Evolutionary conservation across 2,113 vertebrate species (phyloP).

Genomic region (Chrysochloris asiatica): DNA sequence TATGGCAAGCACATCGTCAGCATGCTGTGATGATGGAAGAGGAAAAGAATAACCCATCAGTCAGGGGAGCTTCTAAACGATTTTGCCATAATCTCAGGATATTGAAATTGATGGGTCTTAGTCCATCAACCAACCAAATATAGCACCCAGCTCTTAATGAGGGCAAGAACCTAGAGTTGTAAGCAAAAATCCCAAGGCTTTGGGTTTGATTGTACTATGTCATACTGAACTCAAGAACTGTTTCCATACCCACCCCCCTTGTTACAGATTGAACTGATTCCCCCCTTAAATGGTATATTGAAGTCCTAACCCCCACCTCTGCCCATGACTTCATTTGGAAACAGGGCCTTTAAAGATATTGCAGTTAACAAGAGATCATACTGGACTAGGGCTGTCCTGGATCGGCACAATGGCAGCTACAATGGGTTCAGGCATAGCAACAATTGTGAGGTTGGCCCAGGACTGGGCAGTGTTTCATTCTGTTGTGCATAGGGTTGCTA

Average conservation of each 20-base stretch:
- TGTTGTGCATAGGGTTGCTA: too few relatives aligned
- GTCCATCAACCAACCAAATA: constrained; percentile 57
- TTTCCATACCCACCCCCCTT: neutral
- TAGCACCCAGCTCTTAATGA: constrained; percentile 18
- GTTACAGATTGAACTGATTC: neutral
- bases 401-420: too few relatives aligned
- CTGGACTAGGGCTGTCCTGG: neutral
- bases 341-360: neutral
- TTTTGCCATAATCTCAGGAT: constrained; percentile 57
- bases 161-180: neutral
- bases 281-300: neutral
- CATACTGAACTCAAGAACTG: neutral
- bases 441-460: too few relatives aligned
- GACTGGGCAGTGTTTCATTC: too few relatives aligned
- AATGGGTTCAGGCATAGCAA: too few relatives aligned
- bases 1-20: constrained; percentile 60
- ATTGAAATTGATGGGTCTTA: constrained; percentile 75
- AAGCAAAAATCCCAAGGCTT: neutral
- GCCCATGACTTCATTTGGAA: neutral
- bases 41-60: constrained; percentile 51
- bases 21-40: constrained; percentile 72
- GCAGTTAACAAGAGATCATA: neutral
- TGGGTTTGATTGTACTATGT: neutral
- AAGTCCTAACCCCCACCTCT: neutral
- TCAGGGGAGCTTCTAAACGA: constrained; percentile 57